phyloP scores from a whole-genome alignment of 2,113 vertebrate genomes.

The Theristicus caerulescens region DNA sequence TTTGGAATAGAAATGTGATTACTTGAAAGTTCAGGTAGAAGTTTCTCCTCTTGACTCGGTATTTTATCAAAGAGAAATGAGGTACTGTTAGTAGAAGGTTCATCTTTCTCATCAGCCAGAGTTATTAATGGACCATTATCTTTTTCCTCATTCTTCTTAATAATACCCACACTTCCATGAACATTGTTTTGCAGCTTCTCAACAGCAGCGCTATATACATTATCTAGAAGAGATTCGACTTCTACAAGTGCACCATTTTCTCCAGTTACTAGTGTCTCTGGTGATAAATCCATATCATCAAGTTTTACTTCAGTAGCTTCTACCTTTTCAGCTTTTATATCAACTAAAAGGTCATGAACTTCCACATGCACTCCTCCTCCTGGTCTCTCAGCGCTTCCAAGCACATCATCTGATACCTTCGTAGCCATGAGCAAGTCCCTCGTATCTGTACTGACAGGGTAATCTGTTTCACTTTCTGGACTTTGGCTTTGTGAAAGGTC shows the following conservation, averaged over 20 bases:
- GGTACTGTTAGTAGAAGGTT: slow-evolving; percentile 85
- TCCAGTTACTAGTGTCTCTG: slow-evolving; percentile 83
- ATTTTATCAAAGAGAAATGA: slow-evolving; percentile 84
- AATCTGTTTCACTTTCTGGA: slow-evolving; percentile 95
- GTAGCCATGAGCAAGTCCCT: slow-evolving; percentile 90
- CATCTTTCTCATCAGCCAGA: slow-evolving; percentile 95
- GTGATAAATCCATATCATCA: slow-evolving; percentile 96
- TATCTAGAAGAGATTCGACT: slow-evolving; percentile 94
- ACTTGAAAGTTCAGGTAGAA: slow-evolving; percentile 84
- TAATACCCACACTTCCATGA: slow-evolving; percentile 79
- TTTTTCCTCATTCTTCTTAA: slow-evolving; percentile 88
- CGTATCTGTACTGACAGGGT: slow-evolving; percentile 85
- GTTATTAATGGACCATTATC: slow-evolving; percentile 95
- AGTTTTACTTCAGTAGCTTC: slow-evolving; percentile 98
- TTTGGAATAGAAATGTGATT: slow-evolving; percentile 83
- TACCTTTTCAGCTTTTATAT: slow-evolving; percentile 98
- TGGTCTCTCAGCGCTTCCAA: slow-evolving; percentile 71
- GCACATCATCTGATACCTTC: slow-evolving; percentile 84
- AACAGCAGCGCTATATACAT: slow-evolving; percentile 95
- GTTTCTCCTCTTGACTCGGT: slow-evolving; percentile 80
- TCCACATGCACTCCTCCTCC: slow-evolving; percentile 88
- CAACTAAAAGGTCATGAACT: slow-evolving; percentile 93
- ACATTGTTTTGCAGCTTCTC: slow-evolving; percentile 91
- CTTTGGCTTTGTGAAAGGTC: slow-evolving; percentile 96
- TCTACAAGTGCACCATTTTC: slow-evolving; percentile 89